Conservation (phyloP, 2,113 vertebrate species). For the Nipponia nippon region DNA sequence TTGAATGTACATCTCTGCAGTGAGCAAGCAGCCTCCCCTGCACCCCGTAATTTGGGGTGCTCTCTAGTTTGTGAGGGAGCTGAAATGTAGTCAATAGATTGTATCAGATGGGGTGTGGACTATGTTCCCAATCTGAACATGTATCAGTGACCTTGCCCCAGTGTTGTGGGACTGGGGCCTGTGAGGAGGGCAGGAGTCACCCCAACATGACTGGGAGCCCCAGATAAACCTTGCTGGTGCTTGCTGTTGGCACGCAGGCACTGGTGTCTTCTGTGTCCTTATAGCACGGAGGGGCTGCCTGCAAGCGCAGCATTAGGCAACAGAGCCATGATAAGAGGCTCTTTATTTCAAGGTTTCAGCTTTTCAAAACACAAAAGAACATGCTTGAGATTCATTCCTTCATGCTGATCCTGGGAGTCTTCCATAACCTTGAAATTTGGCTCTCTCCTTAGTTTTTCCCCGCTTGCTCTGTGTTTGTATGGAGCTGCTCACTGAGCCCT, state of each 20-base stretch:
- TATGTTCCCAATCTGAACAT: neutral
- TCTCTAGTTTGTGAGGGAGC: neutral
- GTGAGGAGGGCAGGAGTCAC: neutral
- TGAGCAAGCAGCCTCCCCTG: neutral
- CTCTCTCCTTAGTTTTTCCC: neutral
- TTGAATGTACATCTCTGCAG: too few species aligned
- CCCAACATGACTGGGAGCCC: neutral
- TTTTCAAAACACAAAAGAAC: neutral
- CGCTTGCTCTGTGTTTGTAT: rapidly evolving
- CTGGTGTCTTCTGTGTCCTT: neutral
- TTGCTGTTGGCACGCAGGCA: neutral
- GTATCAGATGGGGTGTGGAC: neutral
- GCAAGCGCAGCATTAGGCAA: neutral
- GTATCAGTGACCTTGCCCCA: neutral
- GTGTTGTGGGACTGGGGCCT: neutral
- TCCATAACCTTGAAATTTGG: slow-evolving; percentile 40
- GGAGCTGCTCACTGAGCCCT: rapidly evolving
- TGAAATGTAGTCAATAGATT: neutral
- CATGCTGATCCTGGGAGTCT: neutral
- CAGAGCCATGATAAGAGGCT: neutral
- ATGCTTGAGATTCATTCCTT: neutral
- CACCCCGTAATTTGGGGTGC: neutral
- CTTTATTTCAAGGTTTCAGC: neutral
- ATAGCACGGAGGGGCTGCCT: rapidly evolving
- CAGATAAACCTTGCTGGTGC: neutral